Base-by-base conservation (phyloP, 2,113 vertebrate species). In the Saguinus imperator region DNA sequence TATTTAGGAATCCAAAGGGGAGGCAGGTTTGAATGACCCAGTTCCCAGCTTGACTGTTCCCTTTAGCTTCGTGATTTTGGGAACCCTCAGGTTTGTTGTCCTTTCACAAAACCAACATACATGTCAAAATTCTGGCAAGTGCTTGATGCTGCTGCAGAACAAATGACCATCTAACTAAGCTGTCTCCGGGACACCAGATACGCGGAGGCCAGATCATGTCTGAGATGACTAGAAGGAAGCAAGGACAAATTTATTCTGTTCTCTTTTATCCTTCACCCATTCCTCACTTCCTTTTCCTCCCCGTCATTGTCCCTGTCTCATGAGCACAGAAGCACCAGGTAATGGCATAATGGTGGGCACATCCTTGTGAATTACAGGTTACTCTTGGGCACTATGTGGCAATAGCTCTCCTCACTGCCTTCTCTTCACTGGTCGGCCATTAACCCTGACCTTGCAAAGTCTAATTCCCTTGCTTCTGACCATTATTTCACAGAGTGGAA, bases 281-380 rank as follows among this genome's bases (percentile, higher is more conserved):
- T 50, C 48, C 48, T 14, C 48, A 50, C 48, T 68, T 35, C 17
- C 35, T 50, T 12, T 55, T 29, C 11, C 25, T 27, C 37, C 8
- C 32, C 10, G 0, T 4, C 35, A 1, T 1, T 4, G 6, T 20
- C 64, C 27, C 32, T 61, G 29, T 55, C 12, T 64, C 72, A 18
- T 4, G 25, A 79, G 43, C 23, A 1, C 48, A 32, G 32, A 52
- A 83, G 57, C 27, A 14, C 29, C 29, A 66, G 55, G 11, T 27
- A 3, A 23, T 12, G 50, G 57, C 52, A 25, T 17, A 7, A 55
- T 16, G 73, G 55, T 5, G 29, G 79, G 6, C 29, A 7, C 20
- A n/a, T 61, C 25, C 6, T 50, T 72, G 7, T n/a, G 73, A 52
- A 21, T 29, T 1, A 25, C 70, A 23, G 2, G 3, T 68, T 1